phyloP scores from a whole-genome alignment of 1,140 invertebrate genomes.

The Latrodectus geometricus region DNA sequence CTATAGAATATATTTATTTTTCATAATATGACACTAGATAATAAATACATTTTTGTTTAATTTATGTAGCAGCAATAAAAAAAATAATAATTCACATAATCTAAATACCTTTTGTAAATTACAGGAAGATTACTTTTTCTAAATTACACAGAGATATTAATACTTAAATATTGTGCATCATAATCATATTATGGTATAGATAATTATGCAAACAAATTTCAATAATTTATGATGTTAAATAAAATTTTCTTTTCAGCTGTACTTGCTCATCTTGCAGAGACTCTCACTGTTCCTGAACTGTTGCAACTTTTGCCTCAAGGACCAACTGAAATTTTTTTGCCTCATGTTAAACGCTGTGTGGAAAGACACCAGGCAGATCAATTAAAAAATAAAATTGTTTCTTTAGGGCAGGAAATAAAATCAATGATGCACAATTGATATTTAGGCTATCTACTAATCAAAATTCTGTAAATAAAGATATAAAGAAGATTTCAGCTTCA shows the following conservation, averaged over 20 bases:
- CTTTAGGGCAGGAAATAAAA: slow-evolving; percentile 61
- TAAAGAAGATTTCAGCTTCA: too few relatives aligned
- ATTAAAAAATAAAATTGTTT: slow-evolving; percentile 56
- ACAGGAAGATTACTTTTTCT: neutral
- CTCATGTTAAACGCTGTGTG: slow-evolving; percentile 45
- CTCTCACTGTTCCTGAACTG: slow-evolving; percentile 21
- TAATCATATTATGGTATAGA: neutral
- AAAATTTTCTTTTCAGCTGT: slow-evolving; percentile 30
- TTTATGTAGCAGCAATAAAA: too few relatives aligned
- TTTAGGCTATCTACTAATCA: too few relatives aligned
- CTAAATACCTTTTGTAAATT: neutral
- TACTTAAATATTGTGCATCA: neutral
- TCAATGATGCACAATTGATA: slow-evolving; percentile 48
- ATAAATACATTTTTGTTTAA: too few relatives aligned
- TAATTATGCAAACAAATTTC: neutral
- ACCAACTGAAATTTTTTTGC: slow-evolving; percentile 22
- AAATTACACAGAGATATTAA: neutral
- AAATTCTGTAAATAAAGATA: too few relatives aligned
- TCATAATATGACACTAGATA: too few relatives aligned
- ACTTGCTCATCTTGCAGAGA: slow-evolving; percentile 47
- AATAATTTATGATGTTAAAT: too few relatives aligned
- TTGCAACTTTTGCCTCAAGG: slow-evolving; percentile 24
- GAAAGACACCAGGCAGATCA: slow-evolving; percentile 55
- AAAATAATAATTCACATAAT: too few relatives aligned
- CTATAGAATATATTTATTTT: too few relatives aligned